These are phyloP conservation scores for Acanthornis magna DNA, from an alignment of 2,797 vertebrate genomes.

Conservation along the genomic window DNA sequence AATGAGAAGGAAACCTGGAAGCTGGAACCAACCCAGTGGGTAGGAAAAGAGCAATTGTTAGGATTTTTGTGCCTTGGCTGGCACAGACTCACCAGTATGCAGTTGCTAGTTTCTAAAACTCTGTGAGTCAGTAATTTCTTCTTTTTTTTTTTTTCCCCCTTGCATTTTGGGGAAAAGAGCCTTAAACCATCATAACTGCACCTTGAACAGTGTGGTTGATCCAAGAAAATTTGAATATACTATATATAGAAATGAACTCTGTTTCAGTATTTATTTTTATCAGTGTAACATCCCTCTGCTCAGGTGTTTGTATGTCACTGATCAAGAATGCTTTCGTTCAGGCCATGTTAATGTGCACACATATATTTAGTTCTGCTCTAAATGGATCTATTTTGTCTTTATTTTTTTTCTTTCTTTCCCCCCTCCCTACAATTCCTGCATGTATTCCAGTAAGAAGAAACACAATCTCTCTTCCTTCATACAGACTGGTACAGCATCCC, in stretches of 20 bases:
- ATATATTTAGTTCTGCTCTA: neutral
- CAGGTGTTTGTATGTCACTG: neutral
- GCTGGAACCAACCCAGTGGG: neutral
- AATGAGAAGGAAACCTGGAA: neutral
- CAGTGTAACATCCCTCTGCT: neutral
- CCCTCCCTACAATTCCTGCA: neutral
- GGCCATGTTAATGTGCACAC: neutral
- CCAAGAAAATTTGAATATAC: neutral
- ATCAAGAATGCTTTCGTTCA: neutral
- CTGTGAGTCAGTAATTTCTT: neutral
- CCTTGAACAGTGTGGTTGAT: neutral
- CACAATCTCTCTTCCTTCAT: neutral
- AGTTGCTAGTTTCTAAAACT: neutral
- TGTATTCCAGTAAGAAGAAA: neutral
- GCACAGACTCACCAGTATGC: neutral
- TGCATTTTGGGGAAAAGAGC: neutral
- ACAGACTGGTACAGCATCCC: neutral
- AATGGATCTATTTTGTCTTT: neutral
- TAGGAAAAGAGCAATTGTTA: neutral
- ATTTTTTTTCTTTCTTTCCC: too few species aligned
- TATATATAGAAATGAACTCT: neutral
- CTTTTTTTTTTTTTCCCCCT: accelerated
- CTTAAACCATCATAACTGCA: neutral
- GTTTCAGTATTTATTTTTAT: neutral
- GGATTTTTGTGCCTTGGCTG: neutral